Conservation (phyloP, 2,888 invertebrate genomes). For the Eupithecia pulchellata region DNA sequence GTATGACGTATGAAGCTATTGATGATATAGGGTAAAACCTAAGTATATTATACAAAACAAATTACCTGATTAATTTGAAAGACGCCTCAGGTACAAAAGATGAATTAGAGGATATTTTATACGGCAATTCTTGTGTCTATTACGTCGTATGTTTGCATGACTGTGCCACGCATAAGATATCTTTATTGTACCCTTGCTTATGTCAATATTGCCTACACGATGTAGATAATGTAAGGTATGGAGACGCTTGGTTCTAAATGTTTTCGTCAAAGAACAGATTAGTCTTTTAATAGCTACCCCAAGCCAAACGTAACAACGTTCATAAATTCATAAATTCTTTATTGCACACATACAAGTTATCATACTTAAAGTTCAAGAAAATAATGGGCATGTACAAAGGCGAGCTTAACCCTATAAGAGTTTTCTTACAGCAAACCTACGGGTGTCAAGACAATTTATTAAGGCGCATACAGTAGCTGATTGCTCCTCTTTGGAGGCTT, state of each 20-base stretch:
- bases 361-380: too few species aligned
- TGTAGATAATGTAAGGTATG: constrained; percentile 51
- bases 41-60: too few species aligned
- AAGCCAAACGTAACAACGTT: not conserved
- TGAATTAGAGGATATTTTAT: constrained; percentile 11
- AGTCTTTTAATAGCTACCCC: not conserved
- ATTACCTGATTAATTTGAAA: not conserved
- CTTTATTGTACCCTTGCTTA: constrained; percentile 68
- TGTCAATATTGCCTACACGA: constrained; percentile 58
- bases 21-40: too few species aligned
- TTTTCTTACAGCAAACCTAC: too few species aligned
- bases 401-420: not conserved
- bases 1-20: too few species aligned
- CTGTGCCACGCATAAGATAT: constrained; percentile 53
- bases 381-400: too few species aligned
- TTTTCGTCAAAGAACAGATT: not conserved
- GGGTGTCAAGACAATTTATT: too few species aligned
- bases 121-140: not conserved
- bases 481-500: too few species aligned
- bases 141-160: constrained; percentile 40
- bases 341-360: too few species aligned
- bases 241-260: constrained; percentile 49
- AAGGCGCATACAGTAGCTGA: too few species aligned
- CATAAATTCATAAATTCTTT: too few species aligned
- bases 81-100: not conserved